Evolutionary conservation across 2,888 invertebrate genomes (phyloP).

Genomic region (Himalopsyche tibetana): DNA sequence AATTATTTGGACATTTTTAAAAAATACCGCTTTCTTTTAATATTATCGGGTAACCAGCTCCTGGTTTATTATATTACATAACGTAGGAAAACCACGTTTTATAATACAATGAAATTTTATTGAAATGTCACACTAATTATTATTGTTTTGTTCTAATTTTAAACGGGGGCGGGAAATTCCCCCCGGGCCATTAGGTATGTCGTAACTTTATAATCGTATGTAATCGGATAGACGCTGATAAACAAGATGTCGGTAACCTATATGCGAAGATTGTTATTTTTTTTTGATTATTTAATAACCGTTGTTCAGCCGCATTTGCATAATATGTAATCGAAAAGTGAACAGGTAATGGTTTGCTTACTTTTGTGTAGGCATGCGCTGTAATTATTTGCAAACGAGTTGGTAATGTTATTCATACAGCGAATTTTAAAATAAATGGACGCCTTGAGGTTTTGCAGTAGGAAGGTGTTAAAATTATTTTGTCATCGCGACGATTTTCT

Average conservation of each 20-base stretch:
- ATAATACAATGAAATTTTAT: too few species aligned
- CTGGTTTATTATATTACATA: too few species aligned
- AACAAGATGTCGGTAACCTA: not conserved
- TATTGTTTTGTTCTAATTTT: not conserved
- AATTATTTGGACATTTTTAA: too few species aligned
- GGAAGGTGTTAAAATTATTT: constrained; percentile 15
- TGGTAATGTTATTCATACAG: constrained; percentile 26
- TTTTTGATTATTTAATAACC: constrained; percentile 17
- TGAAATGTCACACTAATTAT: too few species aligned
- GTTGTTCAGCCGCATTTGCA: constrained; percentile 11
- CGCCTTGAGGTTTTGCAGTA: constrained; percentile 24
- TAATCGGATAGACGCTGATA: constrained; percentile 7
- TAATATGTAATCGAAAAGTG: constrained; percentile 26
- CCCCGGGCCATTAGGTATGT: not conserved
- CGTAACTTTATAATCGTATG: constrained; percentile 3
- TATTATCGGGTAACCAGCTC: too few species aligned
- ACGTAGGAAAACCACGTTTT: too few species aligned
- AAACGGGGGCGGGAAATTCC: not conserved
- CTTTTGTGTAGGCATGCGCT: constrained; percentile 26
- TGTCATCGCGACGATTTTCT: not conserved
- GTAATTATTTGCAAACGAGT: constrained; percentile 34
- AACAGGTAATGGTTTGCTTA: constrained; percentile 28
- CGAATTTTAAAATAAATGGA: constrained; percentile 21
- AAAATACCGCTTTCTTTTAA: too few species aligned
- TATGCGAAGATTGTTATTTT: constrained; percentile 4